These are phyloP conservation scores for Hypanus sabinus DNA, from an alignment of 2,113 vertebrate genomes.

Conservation along the genomic window DNA sequence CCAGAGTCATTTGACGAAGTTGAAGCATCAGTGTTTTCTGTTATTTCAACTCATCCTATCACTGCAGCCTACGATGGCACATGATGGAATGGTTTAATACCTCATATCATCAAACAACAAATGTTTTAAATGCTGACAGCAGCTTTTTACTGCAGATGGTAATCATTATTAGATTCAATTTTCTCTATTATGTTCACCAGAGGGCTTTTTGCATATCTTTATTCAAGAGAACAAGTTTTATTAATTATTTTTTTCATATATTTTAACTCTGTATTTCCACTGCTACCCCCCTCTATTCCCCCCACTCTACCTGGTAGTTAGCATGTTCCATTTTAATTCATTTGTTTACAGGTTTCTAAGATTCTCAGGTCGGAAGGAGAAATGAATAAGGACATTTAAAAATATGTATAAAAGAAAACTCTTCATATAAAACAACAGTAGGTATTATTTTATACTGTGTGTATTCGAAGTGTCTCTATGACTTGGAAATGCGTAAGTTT, in stretches of 20 bases:
- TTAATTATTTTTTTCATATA: background rate
- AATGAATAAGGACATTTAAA: conserved; percentile 25
- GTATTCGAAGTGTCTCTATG: background rate
- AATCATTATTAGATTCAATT: conserved; percentile 2
- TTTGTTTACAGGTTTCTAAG: conserved; percentile 24
- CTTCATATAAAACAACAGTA: background rate
- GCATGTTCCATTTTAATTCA: conserved; percentile 32
- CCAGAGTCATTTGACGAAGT: conserved; percentile 31
- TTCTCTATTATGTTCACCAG: background rate
- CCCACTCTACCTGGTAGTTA: background rate
- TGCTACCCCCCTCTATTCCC: background rate
- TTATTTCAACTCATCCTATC: conserved; percentile 37
- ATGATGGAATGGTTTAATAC: conserved; percentile 37
- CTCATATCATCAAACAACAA: conserved; percentile 32
- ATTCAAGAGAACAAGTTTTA: background rate
- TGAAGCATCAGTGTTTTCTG: conserved; percentile 33
- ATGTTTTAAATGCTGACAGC: conserved; percentile 25
- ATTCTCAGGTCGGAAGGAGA: background rate
- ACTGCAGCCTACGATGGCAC: conserved; percentile 8
- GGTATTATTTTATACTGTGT: background rate
- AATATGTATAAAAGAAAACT: background rate
- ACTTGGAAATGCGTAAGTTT: background rate
- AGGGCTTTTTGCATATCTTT: background rate
- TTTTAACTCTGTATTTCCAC: background rate
- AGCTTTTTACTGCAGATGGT: conserved; percentile 7